phyloP scores from a whole-genome alignment of 2,797 vertebrate genomes.

The Syngnathus rostellatus region DNA sequence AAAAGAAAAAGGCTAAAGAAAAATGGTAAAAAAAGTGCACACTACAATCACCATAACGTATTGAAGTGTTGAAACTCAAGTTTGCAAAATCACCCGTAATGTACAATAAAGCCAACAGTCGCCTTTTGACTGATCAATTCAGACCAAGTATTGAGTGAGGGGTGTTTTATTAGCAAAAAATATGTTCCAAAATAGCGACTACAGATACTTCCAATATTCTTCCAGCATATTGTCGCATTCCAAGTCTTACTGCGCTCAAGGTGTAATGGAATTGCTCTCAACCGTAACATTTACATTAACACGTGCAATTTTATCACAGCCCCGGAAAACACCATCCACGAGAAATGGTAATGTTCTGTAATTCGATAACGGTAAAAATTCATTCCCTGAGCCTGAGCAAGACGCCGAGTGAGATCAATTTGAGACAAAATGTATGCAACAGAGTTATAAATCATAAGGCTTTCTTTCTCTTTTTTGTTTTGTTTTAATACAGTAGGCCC shows the following conservation, averaged over 20 bases:
- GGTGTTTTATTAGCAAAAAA: conserved; percentile 7
- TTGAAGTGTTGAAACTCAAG: background rate
- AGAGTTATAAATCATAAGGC: conserved; percentile 19
- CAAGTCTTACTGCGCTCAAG: background rate
- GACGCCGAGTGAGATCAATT: conserved; percentile 27
- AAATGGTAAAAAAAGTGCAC: no score
- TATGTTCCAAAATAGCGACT: background rate
- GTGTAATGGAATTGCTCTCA: conserved; percentile 9
- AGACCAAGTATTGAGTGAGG: background rate
- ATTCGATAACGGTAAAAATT: conserved; percentile 24
- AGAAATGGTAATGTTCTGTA: conserved; percentile 11
- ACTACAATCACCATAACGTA: background rate
- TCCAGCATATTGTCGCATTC: background rate
- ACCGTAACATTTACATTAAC: conserved; percentile 17
- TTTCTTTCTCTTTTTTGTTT: background rate
- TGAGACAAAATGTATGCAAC: conserved; percentile 20
- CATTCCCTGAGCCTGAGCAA: conserved; percentile 1
- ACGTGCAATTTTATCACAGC: conserved; percentile 17
- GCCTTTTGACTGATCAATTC: background rate
- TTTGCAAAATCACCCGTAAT: background rate
- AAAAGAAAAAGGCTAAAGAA: no score
- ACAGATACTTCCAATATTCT: background rate
- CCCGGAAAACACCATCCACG: conserved; percentile 1
- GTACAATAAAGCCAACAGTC: background rate
- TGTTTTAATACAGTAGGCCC: conserved; percentile 29